Conservation (phyloP, 2,797 vertebrate species). For the Enteromius viviparus region DNA sequence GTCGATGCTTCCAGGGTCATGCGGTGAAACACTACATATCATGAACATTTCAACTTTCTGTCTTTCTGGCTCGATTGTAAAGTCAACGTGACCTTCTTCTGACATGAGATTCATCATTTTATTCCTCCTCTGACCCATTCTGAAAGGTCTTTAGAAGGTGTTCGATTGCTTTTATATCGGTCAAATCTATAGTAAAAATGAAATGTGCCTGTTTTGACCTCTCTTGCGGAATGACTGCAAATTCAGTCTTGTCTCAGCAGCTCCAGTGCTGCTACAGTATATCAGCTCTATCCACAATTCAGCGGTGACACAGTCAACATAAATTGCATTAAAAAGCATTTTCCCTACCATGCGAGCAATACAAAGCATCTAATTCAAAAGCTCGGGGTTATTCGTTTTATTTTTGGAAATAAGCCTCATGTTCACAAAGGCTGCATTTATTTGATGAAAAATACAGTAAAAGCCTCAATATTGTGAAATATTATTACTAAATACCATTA, state of each 20-base stretch:
- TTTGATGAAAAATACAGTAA: background rate
- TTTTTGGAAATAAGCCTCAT: background rate
- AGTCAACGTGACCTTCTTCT: conserved; percentile 13
- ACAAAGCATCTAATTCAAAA: background rate
- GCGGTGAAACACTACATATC: background rate
- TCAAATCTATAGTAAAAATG: conserved; percentile 10
- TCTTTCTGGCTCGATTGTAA: conserved; percentile 5
- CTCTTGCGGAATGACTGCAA: background rate
- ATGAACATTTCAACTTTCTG: background rate
- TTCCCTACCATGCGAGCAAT: background rate
- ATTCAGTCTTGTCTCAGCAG: background rate
- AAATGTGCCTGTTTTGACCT: conserved; percentile 8
- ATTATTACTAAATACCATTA: background rate
- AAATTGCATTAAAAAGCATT: background rate
- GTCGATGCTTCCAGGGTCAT: background rate
- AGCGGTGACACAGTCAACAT: background rate
- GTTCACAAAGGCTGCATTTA: no score
- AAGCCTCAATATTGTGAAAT: background rate
- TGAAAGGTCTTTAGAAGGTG: conserved; percentile 25
- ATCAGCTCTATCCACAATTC: background rate
- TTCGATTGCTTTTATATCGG: conserved; percentile 7
- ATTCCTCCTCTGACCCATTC: conserved; percentile 9
- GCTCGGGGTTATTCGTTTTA: background rate
- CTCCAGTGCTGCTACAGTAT: background rate
- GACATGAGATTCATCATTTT: conserved; percentile 19